Percentiles rank a stretch among this genome's conserved stretches.
phyloP scores from a whole-genome alignment of 2,797 vertebrate species.

The Hybognathus amarus region DNA sequence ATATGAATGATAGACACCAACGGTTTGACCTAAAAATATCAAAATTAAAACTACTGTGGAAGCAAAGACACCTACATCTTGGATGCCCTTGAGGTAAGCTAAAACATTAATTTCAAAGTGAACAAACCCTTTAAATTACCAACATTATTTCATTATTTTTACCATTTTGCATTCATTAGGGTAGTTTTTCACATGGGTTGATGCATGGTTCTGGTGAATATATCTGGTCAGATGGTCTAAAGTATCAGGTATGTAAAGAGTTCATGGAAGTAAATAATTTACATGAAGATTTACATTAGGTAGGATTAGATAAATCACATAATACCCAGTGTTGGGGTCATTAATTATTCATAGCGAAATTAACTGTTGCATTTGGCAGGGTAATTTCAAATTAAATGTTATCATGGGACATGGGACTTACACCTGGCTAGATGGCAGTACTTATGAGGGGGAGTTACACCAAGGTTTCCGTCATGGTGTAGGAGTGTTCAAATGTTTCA shows the following conservation, averaged over 20 bases:
- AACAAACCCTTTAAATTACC: background rate
- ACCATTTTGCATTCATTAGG: constrained; percentile 75
- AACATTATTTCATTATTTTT: background rate
- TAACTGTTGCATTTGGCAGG: constrained; percentile 74
- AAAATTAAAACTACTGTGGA: too few species aligned
- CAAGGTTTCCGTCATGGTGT: constrained; percentile 82
- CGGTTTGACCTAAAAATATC: too few species aligned
- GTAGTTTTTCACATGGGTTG: constrained; percentile 84
- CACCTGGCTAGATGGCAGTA: constrained; percentile 86
- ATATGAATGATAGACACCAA: too few species aligned
- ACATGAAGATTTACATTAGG: background rate
- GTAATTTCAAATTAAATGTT: constrained; percentile 83
- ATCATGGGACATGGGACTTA: constrained; percentile 80
- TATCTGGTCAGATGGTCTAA: constrained; percentile 80
- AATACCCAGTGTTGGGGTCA: background rate
- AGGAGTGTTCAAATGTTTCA: constrained; percentile 79
- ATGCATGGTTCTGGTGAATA: constrained; percentile 89
- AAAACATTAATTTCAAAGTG: too few species aligned
- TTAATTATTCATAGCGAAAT: background rate
- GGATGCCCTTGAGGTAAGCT: too few species aligned
- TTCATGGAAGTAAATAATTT: background rate
- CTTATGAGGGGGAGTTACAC: constrained; percentile 83
- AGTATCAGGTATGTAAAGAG: constrained; percentile 83
- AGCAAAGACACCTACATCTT: too few species aligned
- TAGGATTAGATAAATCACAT: background rate